Evolutionary conservation across 2,797 vertebrate species (phyloP).

Genomic region (Scyliorhinus canicula): DNA sequence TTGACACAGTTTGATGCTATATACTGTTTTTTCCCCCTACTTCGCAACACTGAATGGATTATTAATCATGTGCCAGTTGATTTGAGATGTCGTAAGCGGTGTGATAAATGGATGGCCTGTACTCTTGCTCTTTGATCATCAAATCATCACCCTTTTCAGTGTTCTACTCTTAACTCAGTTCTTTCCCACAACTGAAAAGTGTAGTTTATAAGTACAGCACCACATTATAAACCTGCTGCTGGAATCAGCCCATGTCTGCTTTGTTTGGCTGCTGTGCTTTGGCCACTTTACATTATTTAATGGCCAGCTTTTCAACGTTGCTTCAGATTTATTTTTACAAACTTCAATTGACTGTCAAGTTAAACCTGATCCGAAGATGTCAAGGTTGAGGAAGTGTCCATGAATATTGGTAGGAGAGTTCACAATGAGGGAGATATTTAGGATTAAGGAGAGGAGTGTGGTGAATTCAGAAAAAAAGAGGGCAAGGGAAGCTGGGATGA

Average conservation of each 20-base stretch:
- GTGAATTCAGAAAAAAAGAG: background rate
- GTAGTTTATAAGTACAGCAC: background rate
- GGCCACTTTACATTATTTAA: background rate
- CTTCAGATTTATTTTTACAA: background rate
- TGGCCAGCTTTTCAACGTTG: background rate
- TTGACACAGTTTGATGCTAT: background rate
- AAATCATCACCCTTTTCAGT: background rate
- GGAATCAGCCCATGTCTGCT: background rate
- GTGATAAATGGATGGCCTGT: background rate
- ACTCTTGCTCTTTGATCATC: background rate
- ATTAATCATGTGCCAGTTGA: background rate
- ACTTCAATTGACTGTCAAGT: background rate
- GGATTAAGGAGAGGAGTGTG: background rate
- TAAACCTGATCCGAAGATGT: background rate
- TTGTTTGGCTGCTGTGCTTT: background rate
- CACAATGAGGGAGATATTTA: background rate
- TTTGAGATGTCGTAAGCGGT: background rate
- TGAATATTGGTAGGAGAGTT: background rate
- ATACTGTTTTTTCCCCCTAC: background rate
- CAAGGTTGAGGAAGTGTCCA: background rate
- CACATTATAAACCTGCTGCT: background rate
- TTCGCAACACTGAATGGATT: background rate
- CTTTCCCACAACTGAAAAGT: background rate
- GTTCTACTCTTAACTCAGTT: background rate
- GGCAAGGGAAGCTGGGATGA: background rate